Base-by-base conservation (phyloP, 2,113 vertebrate genomes). In the Ammodytes dubius region DNA sequence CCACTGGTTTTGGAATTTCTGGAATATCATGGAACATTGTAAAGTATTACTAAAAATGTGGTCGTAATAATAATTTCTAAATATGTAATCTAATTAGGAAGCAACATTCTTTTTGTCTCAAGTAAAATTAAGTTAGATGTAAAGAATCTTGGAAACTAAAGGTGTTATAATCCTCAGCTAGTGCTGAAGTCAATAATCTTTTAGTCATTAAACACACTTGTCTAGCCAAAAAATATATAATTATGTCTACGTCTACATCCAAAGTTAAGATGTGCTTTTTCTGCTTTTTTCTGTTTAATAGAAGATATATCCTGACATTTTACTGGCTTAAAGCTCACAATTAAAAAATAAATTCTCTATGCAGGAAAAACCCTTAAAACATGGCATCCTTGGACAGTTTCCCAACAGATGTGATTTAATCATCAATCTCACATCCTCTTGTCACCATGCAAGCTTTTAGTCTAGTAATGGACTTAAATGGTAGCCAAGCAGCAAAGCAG, bases 1-100 rank as follows among this genome's bases (percentile, higher is more conserved):
- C 70, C 27, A 49, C 80, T 82, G 88, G n/a, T 58, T 79, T 45
- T 27, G 83, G 76, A 84, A 61, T 89, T 81, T 58, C 59, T 0
- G 12, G 40, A 68, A 65, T 75, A 70, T 39, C 4, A 39, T 17
- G 39, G 11, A 27, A 35, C 45, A 65, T 58, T 17, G 37, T 15
- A 11, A 49, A 7, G 13, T 10, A 5, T 2, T 9, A 8, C 3
- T 42, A 7, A 4, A 17, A 11, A 50, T n/a, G 5, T 5, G 66
- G 6, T 2, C 52, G 39, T 12, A 15, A 46, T 52, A 14, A 1
- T 27, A 3, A 4, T 57, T 46, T 58, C 17, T 27, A 5, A 43
- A 9, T 19, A 11, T 13, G 35, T 40, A 2, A 59, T 11, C 39
- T 14, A 37, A 17, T 58, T 11, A 56, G 49, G 35, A 68, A 40